Evolutionary conservation across 2,797 vertebrate species (phyloP), one percentile per base, ranked within the genome.

Genomic region (Hirundo rustica): DNA sequence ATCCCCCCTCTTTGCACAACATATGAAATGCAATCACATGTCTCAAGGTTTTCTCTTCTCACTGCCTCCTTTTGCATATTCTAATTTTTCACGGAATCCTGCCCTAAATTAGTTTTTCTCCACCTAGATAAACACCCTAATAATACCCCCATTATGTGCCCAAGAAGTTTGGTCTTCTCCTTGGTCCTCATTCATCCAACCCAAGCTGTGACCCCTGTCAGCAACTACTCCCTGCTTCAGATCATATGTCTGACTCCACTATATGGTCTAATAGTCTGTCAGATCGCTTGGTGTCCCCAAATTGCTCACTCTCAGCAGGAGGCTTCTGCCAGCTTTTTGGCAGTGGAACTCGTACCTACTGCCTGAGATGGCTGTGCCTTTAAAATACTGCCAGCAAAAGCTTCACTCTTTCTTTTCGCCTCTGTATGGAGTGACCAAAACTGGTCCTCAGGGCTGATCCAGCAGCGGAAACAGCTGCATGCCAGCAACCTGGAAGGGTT

Each of bases 311-410:
- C 40, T 74, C 66, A 92, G 64, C 42, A 32, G 47, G 67, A 87
- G 34, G 30, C 51, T 65, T 58, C 60, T 92, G 78, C 85, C 78
- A 94, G 44, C 7, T 80, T 85, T 89, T 77, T 92, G 88, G 57
- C 67, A 68, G 90, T n/a, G 66, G 73, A 71, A 89, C 44, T 93
- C 36, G 5, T 32, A 75, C 53, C 21, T 93, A 77, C 76, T 92
- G 44, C 77, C 77, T 76, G 83, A 51, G 65, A 71, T 8, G 38
- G 30, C 34, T 85, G 44, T 38, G 60, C 73, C 81, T 95, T 94
- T 94, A 85, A 95, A 85, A 48, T 47, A 27, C 16, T 58, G 12
- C n/a, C 51, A 74, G 34, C 20, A 91, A 90, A 94, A 92, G n/a
- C 76, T 74, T 85, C 9, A 16, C 47, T 92, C 40, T 75, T 94